A percentile compares a stretch with the other conserved stretches of the same genome.
Conservation (phyloP, 2,888 invertebrate genomes). For the Lacanobia wlatinum region DNA sequence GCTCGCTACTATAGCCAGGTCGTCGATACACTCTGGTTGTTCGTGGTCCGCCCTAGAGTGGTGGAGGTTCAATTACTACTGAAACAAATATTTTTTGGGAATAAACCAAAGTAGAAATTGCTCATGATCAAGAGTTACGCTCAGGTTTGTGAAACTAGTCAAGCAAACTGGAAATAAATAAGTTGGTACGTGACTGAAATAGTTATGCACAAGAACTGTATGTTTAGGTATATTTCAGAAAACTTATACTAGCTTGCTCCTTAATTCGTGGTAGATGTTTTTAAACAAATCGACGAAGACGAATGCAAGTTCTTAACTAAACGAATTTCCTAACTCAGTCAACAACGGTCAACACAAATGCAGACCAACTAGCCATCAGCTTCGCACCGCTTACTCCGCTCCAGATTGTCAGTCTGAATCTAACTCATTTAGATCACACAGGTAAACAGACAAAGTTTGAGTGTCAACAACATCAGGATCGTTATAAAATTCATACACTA, state of each 20-base stretch:
- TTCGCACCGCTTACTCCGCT: conserved; percentile 13
- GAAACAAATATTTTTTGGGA: no score
- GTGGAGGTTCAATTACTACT: no score
- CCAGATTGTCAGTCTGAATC: conserved; percentile 31
- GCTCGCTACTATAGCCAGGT: no score
- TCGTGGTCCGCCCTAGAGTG: no score
- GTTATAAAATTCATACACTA: conserved; percentile 57
- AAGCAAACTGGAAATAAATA: neutral
- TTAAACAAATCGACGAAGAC: conserved; percentile 15
- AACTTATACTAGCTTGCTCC: neutral
- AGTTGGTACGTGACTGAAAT: neutral
- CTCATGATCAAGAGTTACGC: neutral
- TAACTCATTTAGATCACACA: conserved; percentile 18
- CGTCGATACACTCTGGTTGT: no score
- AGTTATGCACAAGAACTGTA: no score
- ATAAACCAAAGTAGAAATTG: no score
- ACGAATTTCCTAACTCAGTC: conserved; percentile 15
- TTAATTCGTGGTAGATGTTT: neutral
- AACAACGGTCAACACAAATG: conserved; percentile 39
- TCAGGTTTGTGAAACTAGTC: neutral
- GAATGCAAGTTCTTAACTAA: conserved; percentile 10
- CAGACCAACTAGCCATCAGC: conserved; percentile 25
- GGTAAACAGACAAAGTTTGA: conserved; percentile 31
- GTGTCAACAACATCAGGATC: conserved; percentile 16
- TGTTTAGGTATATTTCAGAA: no score